Percentiles rank a stretch among this genome's conserved stretches.
phyloP scores from a whole-genome alignment of 1,140 invertebrate species.

The Trichonephila inaurata region DNA sequence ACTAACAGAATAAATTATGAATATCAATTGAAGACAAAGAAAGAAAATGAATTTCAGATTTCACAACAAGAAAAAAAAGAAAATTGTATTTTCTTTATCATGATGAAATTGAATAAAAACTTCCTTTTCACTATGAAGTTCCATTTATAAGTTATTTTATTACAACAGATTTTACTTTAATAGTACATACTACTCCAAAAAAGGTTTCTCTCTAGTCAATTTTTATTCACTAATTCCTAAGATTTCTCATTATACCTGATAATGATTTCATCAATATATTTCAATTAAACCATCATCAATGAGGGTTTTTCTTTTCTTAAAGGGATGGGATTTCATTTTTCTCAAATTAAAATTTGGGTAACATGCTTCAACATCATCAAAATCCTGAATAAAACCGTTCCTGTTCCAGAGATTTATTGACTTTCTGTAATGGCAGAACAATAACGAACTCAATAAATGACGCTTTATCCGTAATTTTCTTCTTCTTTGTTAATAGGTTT shows the following conservation, averaged over 20 bases:
- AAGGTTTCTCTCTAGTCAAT: background rate
- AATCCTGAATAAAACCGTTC: slow-evolving; percentile 5
- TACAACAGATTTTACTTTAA: background rate
- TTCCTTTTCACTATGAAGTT: no score
- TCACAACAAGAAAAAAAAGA: no score
- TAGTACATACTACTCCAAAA: background rate
- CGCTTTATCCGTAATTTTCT: background rate
- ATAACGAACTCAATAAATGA: slow-evolving; percentile 38
- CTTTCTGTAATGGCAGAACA: slow-evolving; percentile 3
- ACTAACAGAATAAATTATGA: no score
- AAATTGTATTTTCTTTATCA: no score
- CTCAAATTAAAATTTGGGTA: background rate
- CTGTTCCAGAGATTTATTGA: background rate
- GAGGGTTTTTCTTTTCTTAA: background rate
- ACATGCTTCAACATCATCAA: slow-evolving; percentile 6
- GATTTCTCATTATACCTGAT: background rate
- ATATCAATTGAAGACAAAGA: no score
- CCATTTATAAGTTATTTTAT: background rate
- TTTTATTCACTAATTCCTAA: background rate
- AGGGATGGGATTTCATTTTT: background rate
- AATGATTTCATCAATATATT: background rate
- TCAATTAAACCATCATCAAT: background rate
- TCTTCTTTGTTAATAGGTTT: background rate
- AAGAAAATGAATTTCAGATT: no score
- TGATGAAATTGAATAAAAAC: no score